A percentile compares a stretch with the other conserved stretches of the same genome.
phyloP scores from a whole-genome alignment of 1,140 invertebrate genomes.

The Chironomus striatipennis region DNA sequence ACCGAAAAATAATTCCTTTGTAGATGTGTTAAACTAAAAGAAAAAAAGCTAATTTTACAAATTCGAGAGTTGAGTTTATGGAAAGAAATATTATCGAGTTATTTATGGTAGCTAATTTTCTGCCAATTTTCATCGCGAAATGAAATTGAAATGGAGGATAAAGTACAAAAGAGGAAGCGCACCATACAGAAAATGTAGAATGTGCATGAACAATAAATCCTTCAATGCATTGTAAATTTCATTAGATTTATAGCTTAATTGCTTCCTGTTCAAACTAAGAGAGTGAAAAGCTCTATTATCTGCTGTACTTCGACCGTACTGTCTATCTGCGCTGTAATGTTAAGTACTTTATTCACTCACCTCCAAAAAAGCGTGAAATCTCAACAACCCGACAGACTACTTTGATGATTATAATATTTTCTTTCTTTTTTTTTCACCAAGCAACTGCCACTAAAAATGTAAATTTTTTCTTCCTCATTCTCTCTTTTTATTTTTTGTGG shows the following conservation, averaged over 20 bases:
- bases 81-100: neutral
- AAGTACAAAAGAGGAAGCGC: neutral
- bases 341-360: no score
- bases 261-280: conserved; percentile 4
- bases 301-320: neutral
- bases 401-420: neutral
- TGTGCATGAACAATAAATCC: neutral
- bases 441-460: no score
- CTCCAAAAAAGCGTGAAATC: neutral
- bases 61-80: neutral
- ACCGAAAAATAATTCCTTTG: no score
- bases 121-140: neutral
- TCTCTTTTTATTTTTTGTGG: no score
- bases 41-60: neutral
- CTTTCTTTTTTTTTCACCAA: no score
- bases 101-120: neutral
- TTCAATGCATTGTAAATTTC: conserved; percentile 17
- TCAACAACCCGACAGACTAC: neutral
- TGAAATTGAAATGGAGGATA: neutral
- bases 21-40: neutral
- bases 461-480: no score
- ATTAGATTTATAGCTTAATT: conserved; percentile 22
- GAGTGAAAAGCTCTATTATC: neutral
- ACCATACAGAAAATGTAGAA: neutral
- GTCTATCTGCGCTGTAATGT: no score